Evolutionary conservation across 2,888 invertebrate species (phyloP).

Genomic region (Rhopalosiphum nymphaeae): DNA sequence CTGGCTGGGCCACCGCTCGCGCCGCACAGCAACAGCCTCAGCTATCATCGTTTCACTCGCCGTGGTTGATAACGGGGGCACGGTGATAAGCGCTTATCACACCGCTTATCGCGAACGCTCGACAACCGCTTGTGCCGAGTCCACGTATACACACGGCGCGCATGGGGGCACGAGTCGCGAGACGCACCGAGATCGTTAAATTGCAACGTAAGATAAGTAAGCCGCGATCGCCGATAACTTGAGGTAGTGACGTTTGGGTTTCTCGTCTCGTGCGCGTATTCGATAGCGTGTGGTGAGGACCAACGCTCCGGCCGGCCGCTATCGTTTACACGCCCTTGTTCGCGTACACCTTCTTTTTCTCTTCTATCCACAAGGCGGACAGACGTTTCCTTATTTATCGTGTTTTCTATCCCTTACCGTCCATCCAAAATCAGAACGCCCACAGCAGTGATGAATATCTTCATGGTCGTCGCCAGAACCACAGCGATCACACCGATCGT

Average conservation of each 20-base stretch:
- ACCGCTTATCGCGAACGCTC: constrained; percentile 18
- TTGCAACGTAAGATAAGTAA: neutral
- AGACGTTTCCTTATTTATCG: neutral
- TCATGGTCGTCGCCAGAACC: neutral
- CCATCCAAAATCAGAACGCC: neutral
- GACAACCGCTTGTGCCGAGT: neutral
- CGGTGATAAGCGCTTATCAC: neutral
- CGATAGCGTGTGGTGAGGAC: neutral
- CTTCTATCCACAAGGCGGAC: neutral
- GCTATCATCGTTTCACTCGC: neutral
- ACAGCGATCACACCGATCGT: neutral
- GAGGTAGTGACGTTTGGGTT: neutral
- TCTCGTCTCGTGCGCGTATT: neutral
- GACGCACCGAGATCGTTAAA: neutral
- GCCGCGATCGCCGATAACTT: neutral
- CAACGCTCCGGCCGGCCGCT: neutral
- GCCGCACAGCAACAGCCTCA: neutral
- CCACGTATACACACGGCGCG: constrained; percentile 46
- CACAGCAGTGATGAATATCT: neutral
- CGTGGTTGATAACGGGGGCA: neutral
- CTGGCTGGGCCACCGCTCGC: neutral
- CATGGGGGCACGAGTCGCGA: neutral
- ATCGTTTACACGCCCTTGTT: constrained; percentile 16
- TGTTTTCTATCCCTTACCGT: neutral
- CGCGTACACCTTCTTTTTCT: neutral